Evolutionary conservation across 2,888 invertebrate species (phyloP), one percentile per base, ranked within the genome.

Genomic region (Drosophila flavopinicola): DNA sequence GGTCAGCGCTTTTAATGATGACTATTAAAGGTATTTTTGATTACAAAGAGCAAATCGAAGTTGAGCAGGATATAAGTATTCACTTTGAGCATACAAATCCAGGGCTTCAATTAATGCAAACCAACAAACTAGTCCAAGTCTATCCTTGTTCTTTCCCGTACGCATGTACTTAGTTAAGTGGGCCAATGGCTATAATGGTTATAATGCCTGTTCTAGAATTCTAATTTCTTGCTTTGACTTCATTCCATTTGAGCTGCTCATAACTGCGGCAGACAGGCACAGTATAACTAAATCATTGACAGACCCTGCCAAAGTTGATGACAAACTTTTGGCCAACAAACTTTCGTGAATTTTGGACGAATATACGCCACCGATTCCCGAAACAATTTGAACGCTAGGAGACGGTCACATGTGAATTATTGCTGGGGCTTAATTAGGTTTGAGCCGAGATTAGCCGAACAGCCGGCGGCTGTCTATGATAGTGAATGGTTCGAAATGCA

Each of bases 261-360:
- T 84, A 67, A 61, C 58, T 80, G 58, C 42, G 25, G 33, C 41
- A 47, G 51, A 58, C 42, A 82, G 75, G 53, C 56, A 37, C 29
- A 60, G 49, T 23, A 52, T 72, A 72, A 84, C 60, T 63, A 66
- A 79, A 86, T 67, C 56, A 76, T 79, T 61, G 85, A 60, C 80
- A 67, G 72, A 42, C 39, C 13, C 24, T 25, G 32, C 37, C 42
- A 24, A 63, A 66, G 53, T 83, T 61, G 66, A 44, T 61, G 72
- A 45, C 63, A 61, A 84, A 79, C 42, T 68, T 86, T 72, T 47
- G 52, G 23, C 53, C 44, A 51, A 66, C 61, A 79, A 86, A 86
- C 56, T 80, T 86, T 64, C 33, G 15, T 38, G 49, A 44, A 30
- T 30, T 64, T 41, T 17, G 30, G 9, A 25, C n/a, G 5, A 33